Evolutionary conservation across 2,797 vertebrate species (phyloP).

Genomic region (Syngnathus rostellatus): DNA sequence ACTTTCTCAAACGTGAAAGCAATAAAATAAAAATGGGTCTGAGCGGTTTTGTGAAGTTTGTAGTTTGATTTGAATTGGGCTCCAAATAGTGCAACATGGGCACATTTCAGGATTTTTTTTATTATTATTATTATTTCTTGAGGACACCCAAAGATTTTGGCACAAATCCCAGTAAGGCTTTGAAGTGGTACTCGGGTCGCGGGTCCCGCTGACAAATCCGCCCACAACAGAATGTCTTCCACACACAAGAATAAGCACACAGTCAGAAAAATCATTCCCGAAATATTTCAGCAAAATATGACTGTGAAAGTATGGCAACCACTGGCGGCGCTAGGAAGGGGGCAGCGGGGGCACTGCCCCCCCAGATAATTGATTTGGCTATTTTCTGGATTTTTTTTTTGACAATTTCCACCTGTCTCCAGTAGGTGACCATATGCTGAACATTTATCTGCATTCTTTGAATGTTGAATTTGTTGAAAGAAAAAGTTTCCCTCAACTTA

Average conservation of each 20-base stretch:
- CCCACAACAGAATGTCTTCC: neutral
- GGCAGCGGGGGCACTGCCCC: too few species aligned
- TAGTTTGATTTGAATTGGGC: neutral
- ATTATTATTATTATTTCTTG: neutral
- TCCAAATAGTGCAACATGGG: neutral
- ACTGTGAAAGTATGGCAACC: too few species aligned
- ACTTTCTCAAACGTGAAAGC: neutral
- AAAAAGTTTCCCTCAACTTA: neutral
- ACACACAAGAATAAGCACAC: neutral
- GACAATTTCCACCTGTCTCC: too few species aligned
- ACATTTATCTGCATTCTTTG: too few species aligned
- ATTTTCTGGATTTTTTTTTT: too few species aligned
- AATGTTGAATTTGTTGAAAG: too few species aligned
- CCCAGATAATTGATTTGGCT: too few species aligned
- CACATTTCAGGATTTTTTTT: neutral
- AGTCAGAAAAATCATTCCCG: neutral
- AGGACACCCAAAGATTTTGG: neutral
- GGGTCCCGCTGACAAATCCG: neutral
- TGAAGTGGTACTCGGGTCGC: neutral
- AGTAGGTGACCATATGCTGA: too few species aligned
- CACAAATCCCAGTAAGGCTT: neutral
- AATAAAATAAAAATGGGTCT: neutral
- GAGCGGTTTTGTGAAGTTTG: neutral
- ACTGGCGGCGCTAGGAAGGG: too few species aligned
- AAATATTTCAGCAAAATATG: too few species aligned